These are phyloP conservation scores for Eptesicus fuscus DNA, from an alignment of 2,113 vertebrate genomes.

Conservation along the genomic window DNA sequence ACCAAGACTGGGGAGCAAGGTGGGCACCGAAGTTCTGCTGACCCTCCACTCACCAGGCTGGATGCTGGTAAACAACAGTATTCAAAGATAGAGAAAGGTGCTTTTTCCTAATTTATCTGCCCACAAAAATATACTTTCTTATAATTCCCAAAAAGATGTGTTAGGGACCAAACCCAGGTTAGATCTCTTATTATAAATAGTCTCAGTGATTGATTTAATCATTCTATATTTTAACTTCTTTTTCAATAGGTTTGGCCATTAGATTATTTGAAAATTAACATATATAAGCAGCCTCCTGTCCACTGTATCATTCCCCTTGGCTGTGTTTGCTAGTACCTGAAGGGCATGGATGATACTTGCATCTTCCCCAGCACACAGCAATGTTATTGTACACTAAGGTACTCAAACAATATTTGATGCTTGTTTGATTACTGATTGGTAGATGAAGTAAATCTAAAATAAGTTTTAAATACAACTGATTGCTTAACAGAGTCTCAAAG, in stretches of 20 bases:
- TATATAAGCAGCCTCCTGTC: background rate
- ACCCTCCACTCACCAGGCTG: background rate
- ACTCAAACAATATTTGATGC: background rate
- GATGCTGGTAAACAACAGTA: background rate
- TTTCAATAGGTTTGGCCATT: background rate
- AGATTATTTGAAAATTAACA: background rate
- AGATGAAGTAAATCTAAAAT: background rate
- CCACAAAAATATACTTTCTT: background rate
- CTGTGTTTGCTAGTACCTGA: background rate
- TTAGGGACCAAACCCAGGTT: background rate
- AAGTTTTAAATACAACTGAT: background rate
- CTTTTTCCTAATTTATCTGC: background rate
- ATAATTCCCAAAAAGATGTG: background rate
- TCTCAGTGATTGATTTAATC: background rate
- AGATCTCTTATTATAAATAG: background rate
- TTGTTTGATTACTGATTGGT: background rate
- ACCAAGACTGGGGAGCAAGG: background rate
- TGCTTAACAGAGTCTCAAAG: background rate
- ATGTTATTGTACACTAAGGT: background rate
- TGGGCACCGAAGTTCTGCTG: accelerated
- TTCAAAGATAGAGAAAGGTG: background rate
- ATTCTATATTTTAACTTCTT: background rate
- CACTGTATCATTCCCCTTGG: background rate
- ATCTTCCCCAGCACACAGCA: background rate
- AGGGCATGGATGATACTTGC: background rate